These are phyloP conservation scores for Brachionus plicatilis DNA, from an alignment of 1,140 invertebrate genomes.

Conservation along the genomic window DNA sequence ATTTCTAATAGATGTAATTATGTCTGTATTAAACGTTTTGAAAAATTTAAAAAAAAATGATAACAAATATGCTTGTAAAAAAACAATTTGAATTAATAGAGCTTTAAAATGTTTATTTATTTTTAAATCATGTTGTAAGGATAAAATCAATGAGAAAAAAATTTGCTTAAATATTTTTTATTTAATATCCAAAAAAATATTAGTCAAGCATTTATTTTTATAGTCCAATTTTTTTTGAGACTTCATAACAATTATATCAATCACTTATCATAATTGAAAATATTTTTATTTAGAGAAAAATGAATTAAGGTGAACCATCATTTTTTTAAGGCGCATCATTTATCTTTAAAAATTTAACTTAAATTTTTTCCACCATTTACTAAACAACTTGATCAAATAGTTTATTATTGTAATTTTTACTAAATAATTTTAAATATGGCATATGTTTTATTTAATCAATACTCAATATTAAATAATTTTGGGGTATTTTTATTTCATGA, in stretches of 20 bases:
- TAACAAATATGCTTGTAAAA: not conserved
- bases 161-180: not conserved
- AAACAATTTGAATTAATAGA: not conserved
- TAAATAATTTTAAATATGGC: too few species aligned
- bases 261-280: not conserved
- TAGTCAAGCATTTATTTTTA: not conserved
- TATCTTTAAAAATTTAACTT: too few species aligned
- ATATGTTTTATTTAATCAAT: too few species aligned
- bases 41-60: not conserved
- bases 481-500: too few species aligned
- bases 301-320: too few species aligned
- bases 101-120: not conserved
- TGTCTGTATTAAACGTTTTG: not conserved
- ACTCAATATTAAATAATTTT: too few species aligned
- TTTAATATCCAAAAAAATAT: not conserved
- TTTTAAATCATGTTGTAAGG: not conserved
- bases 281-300: not conserved
- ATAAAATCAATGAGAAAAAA: not conserved
- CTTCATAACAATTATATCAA: not conserved
- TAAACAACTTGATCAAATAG: too few species aligned
- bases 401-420: too few species aligned
- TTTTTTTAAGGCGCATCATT: too few species aligned
- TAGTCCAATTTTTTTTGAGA: not conserved
- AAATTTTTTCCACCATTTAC: too few species aligned
- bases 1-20: not conserved